A percentile compares a stretch with the other conserved stretches of the same genome.
Conservation (phyloP, 2,113 vertebrate species). For the Oriolus oriolus region DNA sequence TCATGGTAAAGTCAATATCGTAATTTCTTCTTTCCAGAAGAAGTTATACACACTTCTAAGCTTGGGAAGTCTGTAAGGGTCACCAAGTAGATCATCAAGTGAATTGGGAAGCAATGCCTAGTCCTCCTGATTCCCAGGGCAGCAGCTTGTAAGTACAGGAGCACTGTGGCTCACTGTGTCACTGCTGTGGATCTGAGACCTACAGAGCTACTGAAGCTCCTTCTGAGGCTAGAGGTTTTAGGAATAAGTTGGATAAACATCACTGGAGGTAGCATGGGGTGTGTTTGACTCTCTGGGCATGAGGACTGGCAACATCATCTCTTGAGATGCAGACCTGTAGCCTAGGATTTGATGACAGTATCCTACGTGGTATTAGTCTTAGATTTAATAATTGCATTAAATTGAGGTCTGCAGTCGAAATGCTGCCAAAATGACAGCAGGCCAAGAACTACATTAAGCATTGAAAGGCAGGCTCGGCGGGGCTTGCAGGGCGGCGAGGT, state of each 20-base stretch:
- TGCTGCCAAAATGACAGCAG: not conserved
- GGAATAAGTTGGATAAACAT: not conserved
- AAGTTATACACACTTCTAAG: not conserved
- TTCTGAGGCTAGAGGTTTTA: not conserved
- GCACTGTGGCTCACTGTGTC: not conserved
- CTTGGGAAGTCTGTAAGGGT: not conserved
- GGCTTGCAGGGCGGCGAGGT: not conserved
- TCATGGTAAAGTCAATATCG: not conserved
- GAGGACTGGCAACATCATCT: not conserved
- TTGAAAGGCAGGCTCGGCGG: not conserved
- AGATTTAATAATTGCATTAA: constrained; percentile 23
- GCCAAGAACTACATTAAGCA: constrained; percentile 18
- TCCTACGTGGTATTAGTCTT: not conserved
- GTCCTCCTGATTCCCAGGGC: not conserved
- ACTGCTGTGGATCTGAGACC: not conserved
- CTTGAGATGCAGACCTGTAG: not conserved
- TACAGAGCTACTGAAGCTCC: not conserved
- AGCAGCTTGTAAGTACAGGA: not conserved
- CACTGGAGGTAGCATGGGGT: not conserved
- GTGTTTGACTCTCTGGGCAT: not conserved
- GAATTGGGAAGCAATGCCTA: not conserved
- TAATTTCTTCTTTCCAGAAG: not conserved
- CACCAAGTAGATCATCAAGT: not conserved
- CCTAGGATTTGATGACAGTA: not conserved
- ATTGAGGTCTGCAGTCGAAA: not conserved